These are phyloP conservation scores for Achroia grisella DNA, from an alignment of 1,140 invertebrate species.

Conservation along the genomic window DNA sequence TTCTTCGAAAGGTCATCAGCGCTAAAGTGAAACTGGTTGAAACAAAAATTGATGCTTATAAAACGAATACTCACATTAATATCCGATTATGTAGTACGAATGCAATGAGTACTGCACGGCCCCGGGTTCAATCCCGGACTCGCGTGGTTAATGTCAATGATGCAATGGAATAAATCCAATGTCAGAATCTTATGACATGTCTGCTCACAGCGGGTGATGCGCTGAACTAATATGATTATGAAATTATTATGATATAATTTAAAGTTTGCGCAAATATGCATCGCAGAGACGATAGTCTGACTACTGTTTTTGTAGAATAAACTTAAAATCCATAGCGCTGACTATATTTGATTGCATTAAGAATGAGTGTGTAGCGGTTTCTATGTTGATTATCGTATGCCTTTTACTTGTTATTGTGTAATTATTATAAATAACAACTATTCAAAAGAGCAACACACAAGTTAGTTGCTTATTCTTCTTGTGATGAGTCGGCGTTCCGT, in stretches of 20 bases:
- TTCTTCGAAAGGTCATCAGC: slow-evolving; percentile 55
- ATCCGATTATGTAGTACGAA: slow-evolving; percentile 22
- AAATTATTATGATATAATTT: slow-evolving; percentile 43
- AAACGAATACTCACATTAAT: slow-evolving; percentile 37
- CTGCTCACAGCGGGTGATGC: slow-evolving; percentile 27
- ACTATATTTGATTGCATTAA: no score
- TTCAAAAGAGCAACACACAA: no score
- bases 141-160: slow-evolving; percentile 28
- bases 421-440: no score
- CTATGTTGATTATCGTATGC: no score
- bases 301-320: no score
- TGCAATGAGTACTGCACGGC: slow-evolving; percentile 3
- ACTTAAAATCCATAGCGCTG: no score
- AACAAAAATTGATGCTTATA: slow-evolving; percentile 48
- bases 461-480: no score
- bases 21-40: slow-evolving; percentile 61
- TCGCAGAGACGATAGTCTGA: no score
- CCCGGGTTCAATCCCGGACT: slow-evolving; percentile 28
- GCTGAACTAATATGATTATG: slow-evolving; percentile 18
- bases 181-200: slow-evolving; percentile 36
- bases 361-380: no score
- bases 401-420: no score
- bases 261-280: slow-evolving; percentile 34
- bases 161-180: slow-evolving; percentile 41
- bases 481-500: no score